These are phyloP conservation scores for Pissodes strobi DNA, from an alignment of 1,140 invertebrate genomes.

Conservation along the genomic window DNA sequence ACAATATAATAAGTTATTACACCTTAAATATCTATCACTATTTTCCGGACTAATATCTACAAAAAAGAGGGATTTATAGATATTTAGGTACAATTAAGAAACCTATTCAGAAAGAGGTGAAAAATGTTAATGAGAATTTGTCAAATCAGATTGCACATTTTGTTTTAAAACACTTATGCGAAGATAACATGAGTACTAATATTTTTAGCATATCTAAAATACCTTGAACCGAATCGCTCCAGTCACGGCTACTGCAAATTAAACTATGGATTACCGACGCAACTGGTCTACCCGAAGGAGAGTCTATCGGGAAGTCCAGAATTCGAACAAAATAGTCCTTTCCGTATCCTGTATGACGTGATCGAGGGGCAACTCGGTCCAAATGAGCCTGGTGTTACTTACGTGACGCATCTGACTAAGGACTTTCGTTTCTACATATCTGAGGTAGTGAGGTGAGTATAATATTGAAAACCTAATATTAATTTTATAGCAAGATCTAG, in stretches of 20 bases:
- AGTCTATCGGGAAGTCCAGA: constrained; percentile 62
- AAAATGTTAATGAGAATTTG: too few species aligned
- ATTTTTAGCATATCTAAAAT: constrained; percentile 8
- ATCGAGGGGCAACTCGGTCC: constrained; percentile 53
- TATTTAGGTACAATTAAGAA: too few species aligned
- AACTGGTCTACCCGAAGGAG: constrained; percentile 58
- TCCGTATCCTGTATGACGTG: constrained; percentile 70
- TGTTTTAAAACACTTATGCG: too few species aligned
- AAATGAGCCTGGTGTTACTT: constrained; percentile 60
- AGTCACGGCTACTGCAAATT: constrained; percentile 67
- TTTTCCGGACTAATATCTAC: too few species aligned
- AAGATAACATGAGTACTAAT: too few species aligned
- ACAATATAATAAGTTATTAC: too few species aligned
- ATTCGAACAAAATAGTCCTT: constrained; percentile 60
- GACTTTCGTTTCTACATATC: constrained; percentile 73
- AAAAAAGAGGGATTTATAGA: too few species aligned
- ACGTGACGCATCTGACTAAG: constrained; percentile 75
- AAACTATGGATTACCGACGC: constrained; percentile 64
- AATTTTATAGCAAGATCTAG: too few species aligned
- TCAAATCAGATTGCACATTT: too few species aligned
- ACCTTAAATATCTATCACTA: too few species aligned
- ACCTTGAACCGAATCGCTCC: neutral
- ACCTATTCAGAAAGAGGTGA: too few species aligned
- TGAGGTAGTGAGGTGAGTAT: constrained; percentile 64
- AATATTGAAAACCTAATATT: too few species aligned